Evolutionary conservation across 2,888 invertebrate species (phyloP).

Genomic region (Piscicola geometra): DNA sequence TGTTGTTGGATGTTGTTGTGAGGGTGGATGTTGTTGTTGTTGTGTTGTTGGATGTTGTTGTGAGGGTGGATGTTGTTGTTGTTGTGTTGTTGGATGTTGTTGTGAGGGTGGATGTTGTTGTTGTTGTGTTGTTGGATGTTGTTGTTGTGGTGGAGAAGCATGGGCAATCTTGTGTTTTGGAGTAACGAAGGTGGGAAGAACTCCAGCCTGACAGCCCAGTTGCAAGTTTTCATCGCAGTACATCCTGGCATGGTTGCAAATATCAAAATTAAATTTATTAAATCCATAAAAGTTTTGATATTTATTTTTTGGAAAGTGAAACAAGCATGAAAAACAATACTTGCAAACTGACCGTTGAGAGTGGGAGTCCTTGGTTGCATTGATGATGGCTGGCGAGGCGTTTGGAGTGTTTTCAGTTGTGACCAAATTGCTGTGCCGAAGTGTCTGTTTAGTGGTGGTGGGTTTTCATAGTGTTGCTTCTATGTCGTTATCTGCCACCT

Average conservation of each 20-base stretch:
- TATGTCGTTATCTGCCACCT: not conserved
- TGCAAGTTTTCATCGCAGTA: slow-evolving; percentile 9
- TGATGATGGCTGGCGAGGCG: slow-evolving; percentile 22
- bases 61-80: too few species aligned
- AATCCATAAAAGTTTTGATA: not conserved
- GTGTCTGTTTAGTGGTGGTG: too few species aligned
- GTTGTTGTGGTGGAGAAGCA: not conserved
- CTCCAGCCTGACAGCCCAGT: slow-evolving; percentile 24
- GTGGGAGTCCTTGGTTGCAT: not conserved
- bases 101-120: slow-evolving; percentile 18
- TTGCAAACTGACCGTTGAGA: not conserved
- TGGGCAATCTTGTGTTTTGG: not conserved
- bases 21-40: too few species aligned
- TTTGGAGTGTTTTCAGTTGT: slow-evolving; percentile 28
- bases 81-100: too few species aligned
- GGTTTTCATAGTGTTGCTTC: not conserved
- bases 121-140: not conserved
- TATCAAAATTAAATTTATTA: not conserved
- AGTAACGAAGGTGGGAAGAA: slow-evolving; percentile 26
- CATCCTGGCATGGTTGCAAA: not conserved
- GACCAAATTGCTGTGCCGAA: slow-evolving; percentile 3
- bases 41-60: too few species aligned
- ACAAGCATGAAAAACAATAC: too few species aligned
- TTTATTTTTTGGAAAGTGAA: too few species aligned
- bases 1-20: too few species aligned